phyloP scores from a whole-genome alignment of 2,797 vertebrate genomes.

The Sciurus vulgaris region DNA sequence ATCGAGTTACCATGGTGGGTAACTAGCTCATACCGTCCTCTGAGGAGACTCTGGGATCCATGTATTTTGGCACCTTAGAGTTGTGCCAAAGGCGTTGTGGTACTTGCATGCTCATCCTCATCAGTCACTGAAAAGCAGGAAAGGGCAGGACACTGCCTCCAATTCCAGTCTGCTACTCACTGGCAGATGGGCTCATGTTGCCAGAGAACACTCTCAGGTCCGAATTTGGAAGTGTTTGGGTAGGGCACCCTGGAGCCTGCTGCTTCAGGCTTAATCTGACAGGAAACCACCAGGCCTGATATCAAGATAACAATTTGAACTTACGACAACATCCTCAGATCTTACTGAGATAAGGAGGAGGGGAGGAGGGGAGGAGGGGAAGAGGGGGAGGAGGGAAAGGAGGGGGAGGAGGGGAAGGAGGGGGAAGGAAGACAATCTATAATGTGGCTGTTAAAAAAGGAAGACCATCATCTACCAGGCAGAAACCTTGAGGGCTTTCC shows the following conservation, averaged over 20 bases:
- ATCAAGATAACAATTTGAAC: constrained; percentile 38
- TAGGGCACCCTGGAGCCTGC: background rate
- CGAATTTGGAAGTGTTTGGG: background rate
- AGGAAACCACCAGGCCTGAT: background rate
- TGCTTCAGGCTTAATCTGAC: background rate
- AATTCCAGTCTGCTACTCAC: background rate
- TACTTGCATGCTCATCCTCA: background rate
- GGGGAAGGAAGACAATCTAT: background rate
- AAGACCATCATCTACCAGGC: background rate
- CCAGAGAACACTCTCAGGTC: background rate
- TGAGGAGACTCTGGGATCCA: background rate
- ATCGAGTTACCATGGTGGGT: background rate
- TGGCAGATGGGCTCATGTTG: background rate
- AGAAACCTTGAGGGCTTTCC: background rate
- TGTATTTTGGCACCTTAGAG: background rate
- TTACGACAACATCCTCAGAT: background rate
- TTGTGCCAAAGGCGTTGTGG: background rate
- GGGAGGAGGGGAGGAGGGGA: background rate
- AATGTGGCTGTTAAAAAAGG: background rate
- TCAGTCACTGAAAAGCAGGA: background rate
- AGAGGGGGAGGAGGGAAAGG: too few species aligned
- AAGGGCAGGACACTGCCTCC: fast-evolving
- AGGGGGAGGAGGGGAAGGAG: too few species aligned
- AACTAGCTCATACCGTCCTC: background rate
- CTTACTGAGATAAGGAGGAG: background rate